Conservation (phyloP, 2,888 invertebrate genomes). For the Scaptodrosophila latifasciaeformis region DNA sequence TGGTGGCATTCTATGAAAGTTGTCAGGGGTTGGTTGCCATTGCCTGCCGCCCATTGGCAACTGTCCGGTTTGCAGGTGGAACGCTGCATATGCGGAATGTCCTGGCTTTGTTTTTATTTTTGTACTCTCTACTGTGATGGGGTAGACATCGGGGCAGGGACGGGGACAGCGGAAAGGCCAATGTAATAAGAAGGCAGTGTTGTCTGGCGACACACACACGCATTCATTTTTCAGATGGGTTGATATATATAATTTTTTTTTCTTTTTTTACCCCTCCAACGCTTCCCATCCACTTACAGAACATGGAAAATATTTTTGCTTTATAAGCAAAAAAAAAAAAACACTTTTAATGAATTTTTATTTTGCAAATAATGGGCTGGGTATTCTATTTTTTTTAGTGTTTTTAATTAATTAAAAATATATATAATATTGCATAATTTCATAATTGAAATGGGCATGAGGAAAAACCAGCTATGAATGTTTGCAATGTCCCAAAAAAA, state of each 20-base stretch:
- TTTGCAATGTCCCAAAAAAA: too few relatives aligned
- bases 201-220: slow-evolving; percentile 47
- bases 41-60: slow-evolving; percentile 56
- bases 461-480: too few relatives aligned
- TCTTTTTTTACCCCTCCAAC: too few relatives aligned
- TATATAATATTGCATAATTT: slow-evolving; percentile 51
- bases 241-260: too few relatives aligned
- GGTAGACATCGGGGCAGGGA: slow-evolving; percentile 7
- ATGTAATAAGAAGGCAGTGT: slow-evolving; percentile 57
- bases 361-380: slow-evolving; percentile 15
- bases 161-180: background rate
- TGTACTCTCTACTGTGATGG: slow-evolving; percentile 4
- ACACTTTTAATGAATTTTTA: slow-evolving; percentile 63
- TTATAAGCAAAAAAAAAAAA: slow-evolving; percentile 52
- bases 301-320: slow-evolving; percentile 51
- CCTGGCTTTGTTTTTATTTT: slow-evolving; percentile 32
- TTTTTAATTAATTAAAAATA: slow-evolving; percentile 64
- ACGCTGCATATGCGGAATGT: slow-evolving; percentile 57
- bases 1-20: too few relatives aligned
- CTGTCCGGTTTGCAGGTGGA: slow-evolving; percentile 67
- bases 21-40: slow-evolving; percentile 57
- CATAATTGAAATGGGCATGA: slow-evolving; percentile 50
- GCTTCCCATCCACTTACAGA: slow-evolving; percentile 35
- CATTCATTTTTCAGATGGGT: slow-evolving; percentile 10
- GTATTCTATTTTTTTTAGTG: slow-evolving; percentile 46